A percentile compares a stretch with the other conserved stretches of the same genome.
Evolutionary conservation across 2,888 invertebrate species (phyloP).

Genomic region (Heliconius charithonia): DNA sequence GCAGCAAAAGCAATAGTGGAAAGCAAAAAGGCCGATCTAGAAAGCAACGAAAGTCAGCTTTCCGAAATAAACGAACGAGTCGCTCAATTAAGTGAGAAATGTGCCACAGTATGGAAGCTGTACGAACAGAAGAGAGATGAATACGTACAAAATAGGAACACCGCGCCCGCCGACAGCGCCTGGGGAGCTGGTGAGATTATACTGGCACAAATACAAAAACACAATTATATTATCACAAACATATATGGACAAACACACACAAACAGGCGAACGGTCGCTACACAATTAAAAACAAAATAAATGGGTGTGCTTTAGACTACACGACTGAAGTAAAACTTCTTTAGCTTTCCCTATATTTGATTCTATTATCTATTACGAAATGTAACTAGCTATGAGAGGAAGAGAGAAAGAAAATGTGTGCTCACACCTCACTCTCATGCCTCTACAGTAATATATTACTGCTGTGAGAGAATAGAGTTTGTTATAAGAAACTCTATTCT

Average conservation of each 20-base stretch:
- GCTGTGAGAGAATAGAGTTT: too few relatives aligned
- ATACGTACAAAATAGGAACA: slow-evolving; percentile 63
- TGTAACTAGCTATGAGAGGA: too few relatives aligned
- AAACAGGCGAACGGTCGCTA: not conserved
- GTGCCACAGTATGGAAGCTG: slow-evolving; percentile 70
- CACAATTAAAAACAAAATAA: not conserved
- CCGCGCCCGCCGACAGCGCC: slow-evolving; percentile 72
- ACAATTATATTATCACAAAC: not conserved
- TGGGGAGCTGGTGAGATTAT: slow-evolving; percentile 61
- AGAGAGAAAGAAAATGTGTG: too few relatives aligned
- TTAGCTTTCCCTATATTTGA: too few relatives aligned
- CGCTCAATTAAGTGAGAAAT: slow-evolving; percentile 86
- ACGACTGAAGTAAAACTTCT: too few relatives aligned
- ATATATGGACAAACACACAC: not conserved
- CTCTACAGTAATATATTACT: too few relatives aligned
- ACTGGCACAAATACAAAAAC: not conserved
- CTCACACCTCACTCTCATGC: too few relatives aligned
- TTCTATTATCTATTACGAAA: too few relatives aligned
- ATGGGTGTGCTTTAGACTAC: too few relatives aligned
- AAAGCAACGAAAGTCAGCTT: slow-evolving; percentile 90
- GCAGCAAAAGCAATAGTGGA: slow-evolving; percentile 91
- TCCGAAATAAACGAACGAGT: slow-evolving; percentile 88
- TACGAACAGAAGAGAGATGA: slow-evolving; percentile 86
- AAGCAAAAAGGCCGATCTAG: slow-evolving; percentile 90
- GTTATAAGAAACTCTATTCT: too few relatives aligned